phyloP scores from a whole-genome alignment of 2,113 vertebrate genomes.

The Condylura cristata region DNA sequence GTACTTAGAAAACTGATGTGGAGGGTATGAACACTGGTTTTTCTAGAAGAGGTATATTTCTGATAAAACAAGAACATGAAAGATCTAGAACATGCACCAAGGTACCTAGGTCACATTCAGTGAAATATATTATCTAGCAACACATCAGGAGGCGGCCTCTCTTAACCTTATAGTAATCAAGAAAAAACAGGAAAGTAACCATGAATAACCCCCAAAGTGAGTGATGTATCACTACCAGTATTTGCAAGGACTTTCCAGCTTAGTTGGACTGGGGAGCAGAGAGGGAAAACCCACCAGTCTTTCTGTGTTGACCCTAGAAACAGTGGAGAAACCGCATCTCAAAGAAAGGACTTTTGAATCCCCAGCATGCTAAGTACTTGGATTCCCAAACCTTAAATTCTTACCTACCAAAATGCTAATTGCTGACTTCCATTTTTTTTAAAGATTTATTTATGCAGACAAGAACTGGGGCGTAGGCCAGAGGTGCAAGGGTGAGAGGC shows the following conservation, averaged over 20 bases:
- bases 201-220: neutral
- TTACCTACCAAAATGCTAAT: neutral
- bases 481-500: too few relatives aligned
- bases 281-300: neutral
- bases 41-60: neutral
- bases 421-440: neutral
- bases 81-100: neutral
- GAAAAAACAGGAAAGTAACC: neutral
- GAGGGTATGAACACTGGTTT: neutral
- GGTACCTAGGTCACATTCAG: neutral
- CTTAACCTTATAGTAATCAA: neutral
- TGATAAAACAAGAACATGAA: neutral
- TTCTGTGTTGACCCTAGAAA: neutral
- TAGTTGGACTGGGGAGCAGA: neutral
- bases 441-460: too few relatives aligned
- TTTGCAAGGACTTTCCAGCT: neutral
- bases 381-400: neutral
- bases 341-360: neutral
- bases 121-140: conserved; percentile 16
- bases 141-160: neutral
- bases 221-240: neutral
- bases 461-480: too few relatives aligned
- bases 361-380: neutral
- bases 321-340: neutral
- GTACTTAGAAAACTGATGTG: neutral